phyloP scores from a whole-genome alignment of 2,113 vertebrate genomes.

The Marmota flaviventris region DNA sequence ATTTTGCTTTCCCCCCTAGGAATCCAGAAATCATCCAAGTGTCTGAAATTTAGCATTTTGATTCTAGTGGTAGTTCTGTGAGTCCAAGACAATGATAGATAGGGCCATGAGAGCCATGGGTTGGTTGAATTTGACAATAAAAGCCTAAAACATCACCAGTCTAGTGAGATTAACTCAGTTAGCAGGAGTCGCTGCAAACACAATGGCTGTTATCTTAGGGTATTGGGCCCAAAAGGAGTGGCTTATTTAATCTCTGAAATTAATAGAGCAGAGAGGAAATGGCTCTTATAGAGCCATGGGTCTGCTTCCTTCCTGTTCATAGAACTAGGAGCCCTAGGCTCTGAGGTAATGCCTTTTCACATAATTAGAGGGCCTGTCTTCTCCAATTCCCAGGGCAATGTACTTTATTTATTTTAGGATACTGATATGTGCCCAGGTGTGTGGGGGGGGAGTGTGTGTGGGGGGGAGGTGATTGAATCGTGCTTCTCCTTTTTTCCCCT shows the following conservation, averaged over 20 bases:
- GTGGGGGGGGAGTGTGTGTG: background rate
- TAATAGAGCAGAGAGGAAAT: conserved; percentile 90
- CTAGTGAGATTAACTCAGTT: conserved; percentile 70
- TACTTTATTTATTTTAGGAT: conserved; percentile 76
- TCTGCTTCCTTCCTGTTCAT: conserved; percentile 89
- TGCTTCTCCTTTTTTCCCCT: background rate
- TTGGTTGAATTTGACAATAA: conserved; percentile 66
- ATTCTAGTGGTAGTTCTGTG: conserved; percentile 3
- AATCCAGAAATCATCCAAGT: conserved; percentile 54
- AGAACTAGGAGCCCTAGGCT: conserved; percentile 82
- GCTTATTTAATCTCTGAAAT: conserved; percentile 90
- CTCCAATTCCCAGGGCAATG: conserved; percentile 75
- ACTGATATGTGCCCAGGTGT: conserved; percentile 20
- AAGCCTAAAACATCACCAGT: conserved; percentile 60
- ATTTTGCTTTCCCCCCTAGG: background rate
- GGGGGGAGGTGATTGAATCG: conserved; percentile 49
- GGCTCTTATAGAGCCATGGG: conserved; percentile 86
- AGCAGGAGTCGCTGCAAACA: conserved; percentile 76
- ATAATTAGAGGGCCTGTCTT: conserved; percentile 87
- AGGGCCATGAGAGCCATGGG: background rate
- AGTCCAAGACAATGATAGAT: background rate
- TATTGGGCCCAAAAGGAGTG: conserved; percentile 88
- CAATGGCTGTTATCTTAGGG: conserved; percentile 87
- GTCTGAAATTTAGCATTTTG: conserved; percentile 33
- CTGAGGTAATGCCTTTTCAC: conserved; percentile 88